Evolutionary conservation across 1,140 invertebrate species (phyloP).

Genomic region (Alviniconcha marisindica): DNA sequence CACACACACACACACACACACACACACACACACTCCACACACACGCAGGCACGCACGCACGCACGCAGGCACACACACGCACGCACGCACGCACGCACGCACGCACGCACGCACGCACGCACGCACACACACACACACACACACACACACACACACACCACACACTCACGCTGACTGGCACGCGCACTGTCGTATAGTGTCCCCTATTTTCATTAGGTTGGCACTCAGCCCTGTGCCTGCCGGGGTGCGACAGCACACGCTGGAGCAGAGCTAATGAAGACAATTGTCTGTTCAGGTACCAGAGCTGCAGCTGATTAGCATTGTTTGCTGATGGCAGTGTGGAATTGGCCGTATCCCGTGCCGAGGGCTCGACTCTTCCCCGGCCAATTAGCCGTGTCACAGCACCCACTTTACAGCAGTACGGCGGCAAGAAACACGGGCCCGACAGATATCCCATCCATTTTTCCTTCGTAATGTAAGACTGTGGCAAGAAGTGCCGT

Average conservation of each 20-base stretch:
- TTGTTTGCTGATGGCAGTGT: slow-evolving; percentile 9
- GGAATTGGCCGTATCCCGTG: not conserved
- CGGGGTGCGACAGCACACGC: too few relatives aligned
- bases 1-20: not conserved
- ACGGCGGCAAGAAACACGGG: too few relatives aligned
- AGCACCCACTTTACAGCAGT: too few relatives aligned
- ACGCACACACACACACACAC: not conserved
- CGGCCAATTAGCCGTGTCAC: not conserved
- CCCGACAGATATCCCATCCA: too few relatives aligned
- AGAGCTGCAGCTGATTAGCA: not conserved
- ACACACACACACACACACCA: slow-evolving; percentile 16
- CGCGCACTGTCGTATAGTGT: not conserved
- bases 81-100: slow-evolving; percentile 1
- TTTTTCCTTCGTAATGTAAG: slow-evolving; percentile 1
- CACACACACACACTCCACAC: too few relatives aligned
- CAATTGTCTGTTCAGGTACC: not conserved
- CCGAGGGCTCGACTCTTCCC: not conserved
- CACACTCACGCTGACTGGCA: not conserved
- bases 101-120: not conserved
- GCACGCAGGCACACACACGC: slow-evolving; percentile 10
- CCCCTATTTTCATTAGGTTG: too few relatives aligned
- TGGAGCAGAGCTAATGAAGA: slow-evolving; percentile 4
- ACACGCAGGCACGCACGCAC: too few relatives aligned
- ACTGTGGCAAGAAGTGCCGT: not conserved
- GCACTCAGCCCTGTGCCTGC: too few relatives aligned